Percentiles rank a stretch among this genome's conserved stretches.
These are phyloP conservation scores for Enteromius anoplus DNA, from an alignment of 2,797 vertebrate species.

Conservation along the genomic window DNA sequence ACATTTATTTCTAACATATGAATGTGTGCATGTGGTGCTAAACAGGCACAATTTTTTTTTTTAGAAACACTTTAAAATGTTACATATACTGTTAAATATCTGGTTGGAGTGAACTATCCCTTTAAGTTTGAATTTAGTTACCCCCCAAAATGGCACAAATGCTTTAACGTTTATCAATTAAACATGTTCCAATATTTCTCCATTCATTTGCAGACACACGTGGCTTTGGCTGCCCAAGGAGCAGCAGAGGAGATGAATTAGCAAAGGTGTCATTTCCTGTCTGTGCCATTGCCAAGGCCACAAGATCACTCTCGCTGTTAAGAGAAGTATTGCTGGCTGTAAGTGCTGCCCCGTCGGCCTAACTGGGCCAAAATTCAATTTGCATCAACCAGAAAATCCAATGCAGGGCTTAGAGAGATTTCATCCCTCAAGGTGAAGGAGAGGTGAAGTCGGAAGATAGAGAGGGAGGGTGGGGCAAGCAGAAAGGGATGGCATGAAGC, in stretches of 20 bases:
- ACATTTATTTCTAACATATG: constrained; percentile 32
- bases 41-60: not conserved
- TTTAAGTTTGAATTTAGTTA: constrained; percentile 1
- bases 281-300: constrained; percentile 10
- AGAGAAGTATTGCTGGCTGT: constrained; percentile 48
- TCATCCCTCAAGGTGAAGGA: constrained; percentile 57
- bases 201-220: constrained; percentile 18
- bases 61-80: not conserved
- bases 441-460: constrained; percentile 37
- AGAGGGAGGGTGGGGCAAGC: constrained; percentile 13
- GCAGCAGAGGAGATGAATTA: constrained; percentile 23
- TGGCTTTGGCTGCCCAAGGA: constrained; percentile 19
- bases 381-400: constrained; percentile 51
- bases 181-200: not conserved
- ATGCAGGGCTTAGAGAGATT: constrained; percentile 52
- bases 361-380: constrained; percentile 57
- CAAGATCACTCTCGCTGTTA: constrained; percentile 43
- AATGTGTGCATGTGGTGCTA: constrained; percentile 2
- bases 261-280: constrained; percentile 40
- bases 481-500: constrained; percentile 40
- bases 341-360: constrained; percentile 37
- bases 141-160: not conserved
- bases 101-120: not conserved
- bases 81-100: too few relatives aligned
- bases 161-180: not conserved